Evolutionary conservation across 2,113 vertebrate species (phyloP).

Genomic region (Semnornis frantzii): DNA sequence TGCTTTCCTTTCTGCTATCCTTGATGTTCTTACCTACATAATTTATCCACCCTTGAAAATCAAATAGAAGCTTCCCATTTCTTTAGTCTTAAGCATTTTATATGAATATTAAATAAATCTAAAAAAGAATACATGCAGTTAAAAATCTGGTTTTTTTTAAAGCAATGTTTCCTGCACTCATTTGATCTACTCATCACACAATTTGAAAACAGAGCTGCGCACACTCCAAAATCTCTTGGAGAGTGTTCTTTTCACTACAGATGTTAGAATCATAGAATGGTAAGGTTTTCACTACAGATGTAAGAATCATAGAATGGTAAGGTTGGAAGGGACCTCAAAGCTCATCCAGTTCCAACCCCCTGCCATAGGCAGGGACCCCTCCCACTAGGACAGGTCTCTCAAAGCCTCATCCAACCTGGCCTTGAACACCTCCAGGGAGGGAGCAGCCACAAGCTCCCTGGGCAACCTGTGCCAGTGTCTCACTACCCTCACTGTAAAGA

Average conservation of each 20-base stretch:
- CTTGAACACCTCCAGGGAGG: no score
- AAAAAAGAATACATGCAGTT: neutral
- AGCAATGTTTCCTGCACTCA: neutral
- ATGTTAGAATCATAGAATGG: neutral
- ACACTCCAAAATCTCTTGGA: neutral
- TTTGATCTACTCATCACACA: neutral
- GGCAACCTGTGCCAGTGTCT: no score
- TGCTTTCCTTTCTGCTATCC: neutral
- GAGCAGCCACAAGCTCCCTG: no score
- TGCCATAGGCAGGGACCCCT: no score
- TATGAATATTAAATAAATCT: neutral
- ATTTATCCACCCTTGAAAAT: no score
- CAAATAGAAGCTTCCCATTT: neutral
- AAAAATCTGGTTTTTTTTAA: neutral
- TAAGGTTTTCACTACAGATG: neutral
- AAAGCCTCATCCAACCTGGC: no score
- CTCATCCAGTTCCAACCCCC: no score
- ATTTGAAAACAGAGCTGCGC: neutral
- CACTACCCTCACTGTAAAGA: no score
- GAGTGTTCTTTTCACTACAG: neutral
- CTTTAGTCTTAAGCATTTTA: neutral
- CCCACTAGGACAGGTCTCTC: no score
- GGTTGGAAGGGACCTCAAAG: no score
- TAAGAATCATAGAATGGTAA: no score
- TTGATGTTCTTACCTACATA: neutral